These are phyloP conservation scores for Glandiceps talaboti DNA, from an alignment of 53 echinoderm and acorn worm species.

Conservation along the genomic window DNA sequence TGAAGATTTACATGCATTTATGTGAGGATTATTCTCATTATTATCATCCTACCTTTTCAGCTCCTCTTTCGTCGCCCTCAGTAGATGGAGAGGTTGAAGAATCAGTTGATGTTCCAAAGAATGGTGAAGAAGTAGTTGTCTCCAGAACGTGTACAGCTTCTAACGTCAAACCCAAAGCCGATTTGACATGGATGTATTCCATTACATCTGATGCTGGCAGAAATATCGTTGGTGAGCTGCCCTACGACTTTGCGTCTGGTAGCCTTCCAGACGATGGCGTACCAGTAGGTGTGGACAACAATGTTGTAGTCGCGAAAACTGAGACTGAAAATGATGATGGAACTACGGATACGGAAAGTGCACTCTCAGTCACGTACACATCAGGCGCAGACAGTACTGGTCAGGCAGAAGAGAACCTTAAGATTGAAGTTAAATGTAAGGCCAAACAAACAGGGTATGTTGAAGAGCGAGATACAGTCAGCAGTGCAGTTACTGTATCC, in stretches of 20 bases:
- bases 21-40: no score
- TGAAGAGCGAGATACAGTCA: not conserved
- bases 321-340: not conserved
- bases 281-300: not conserved
- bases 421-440: not conserved
- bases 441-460: not conserved
- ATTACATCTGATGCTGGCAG: not conserved
- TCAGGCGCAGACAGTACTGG: not conserved
- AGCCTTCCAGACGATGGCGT: not conserved
- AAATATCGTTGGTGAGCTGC: not conserved
- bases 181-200: not conserved
- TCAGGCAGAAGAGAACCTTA: not conserved
- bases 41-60: no score
- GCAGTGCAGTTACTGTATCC: not conserved
- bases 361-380: not conserved
- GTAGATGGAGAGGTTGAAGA: not conserved
- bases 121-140: not conserved
- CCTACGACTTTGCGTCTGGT: not conserved
- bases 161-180: not conserved
- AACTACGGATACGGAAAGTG: not conserved
- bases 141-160: not conserved
- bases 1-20: no score
- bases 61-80: no score
- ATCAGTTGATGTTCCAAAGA: not conserved
- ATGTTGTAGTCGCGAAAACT: not conserved